These are phyloP conservation scores for Cirrhinus molitorella DNA, from an alignment of 2,797 vertebrate genomes.

Conservation along the genomic window DNA sequence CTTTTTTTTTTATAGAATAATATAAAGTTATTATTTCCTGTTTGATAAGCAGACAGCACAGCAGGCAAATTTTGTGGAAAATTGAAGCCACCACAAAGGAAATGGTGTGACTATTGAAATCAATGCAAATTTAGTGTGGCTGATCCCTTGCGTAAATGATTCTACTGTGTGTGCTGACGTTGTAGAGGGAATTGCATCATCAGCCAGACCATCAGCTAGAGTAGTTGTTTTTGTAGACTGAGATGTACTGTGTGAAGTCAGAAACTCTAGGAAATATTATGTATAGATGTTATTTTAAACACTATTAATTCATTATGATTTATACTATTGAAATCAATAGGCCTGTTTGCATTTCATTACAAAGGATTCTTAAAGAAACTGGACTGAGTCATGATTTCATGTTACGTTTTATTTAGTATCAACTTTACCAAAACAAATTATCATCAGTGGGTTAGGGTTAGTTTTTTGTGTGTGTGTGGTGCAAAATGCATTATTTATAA, in stretches of 20 bases:
- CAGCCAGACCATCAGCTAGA: not conserved
- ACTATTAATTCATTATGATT: not conserved
- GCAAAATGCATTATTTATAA: not conserved
- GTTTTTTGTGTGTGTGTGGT: not conserved
- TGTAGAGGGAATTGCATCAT: constrained; percentile 1
- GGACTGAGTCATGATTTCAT: not conserved
- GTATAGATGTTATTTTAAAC: not conserved
- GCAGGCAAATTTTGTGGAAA: constrained; percentile 51
- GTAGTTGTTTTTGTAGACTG: not conserved
- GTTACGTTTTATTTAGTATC: not conserved
- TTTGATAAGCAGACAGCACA: constrained; percentile 24
- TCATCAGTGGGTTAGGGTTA: not conserved
- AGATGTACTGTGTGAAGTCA: not conserved
- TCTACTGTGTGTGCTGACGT: constrained; percentile 23
- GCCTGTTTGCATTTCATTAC: not conserved
- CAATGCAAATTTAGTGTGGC: constrained; percentile 70
- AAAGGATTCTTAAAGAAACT: not conserved
- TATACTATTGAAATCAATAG: not conserved
- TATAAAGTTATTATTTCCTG: not conserved
- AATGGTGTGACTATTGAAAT: constrained; percentile 63
- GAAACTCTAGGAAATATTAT: not conserved
- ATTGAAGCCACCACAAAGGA: constrained; percentile 42
- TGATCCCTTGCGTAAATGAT: constrained; percentile 55
- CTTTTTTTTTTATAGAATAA: not conserved
- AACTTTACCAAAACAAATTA: not conserved